These are phyloP conservation scores for Idaea dimidiata DNA, from an alignment of 2,888 invertebrate species.

Conservation along the genomic window DNA sequence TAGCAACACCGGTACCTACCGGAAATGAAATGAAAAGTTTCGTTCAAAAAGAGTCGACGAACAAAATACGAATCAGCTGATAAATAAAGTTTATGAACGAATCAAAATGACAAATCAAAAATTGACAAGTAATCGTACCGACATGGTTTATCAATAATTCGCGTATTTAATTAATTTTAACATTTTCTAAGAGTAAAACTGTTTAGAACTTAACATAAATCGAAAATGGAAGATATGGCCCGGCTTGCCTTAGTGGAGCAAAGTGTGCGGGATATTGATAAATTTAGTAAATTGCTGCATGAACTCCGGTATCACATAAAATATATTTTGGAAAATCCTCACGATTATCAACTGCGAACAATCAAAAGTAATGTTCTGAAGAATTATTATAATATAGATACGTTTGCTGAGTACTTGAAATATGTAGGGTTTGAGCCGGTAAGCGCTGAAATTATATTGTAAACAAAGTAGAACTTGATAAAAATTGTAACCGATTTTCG, in stretches of 20 bases:
- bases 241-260: conserved; percentile 70
- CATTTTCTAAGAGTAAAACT: conserved; percentile 20
- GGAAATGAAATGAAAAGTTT: conserved; percentile 1
- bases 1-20: conserved; percentile 12
- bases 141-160: conserved; percentile 37
- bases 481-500: neutral
- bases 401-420: conserved; percentile 61
- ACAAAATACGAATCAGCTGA: neutral
- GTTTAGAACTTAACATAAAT: conserved; percentile 22
- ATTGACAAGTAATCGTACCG: conserved; percentile 56
- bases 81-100: conserved; percentile 35
- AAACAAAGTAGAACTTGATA: neutral
- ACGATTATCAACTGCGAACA: conserved; percentile 53
- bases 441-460: conserved; percentile 29
- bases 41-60: conserved; percentile 11
- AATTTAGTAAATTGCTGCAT: conserved; percentile 54
- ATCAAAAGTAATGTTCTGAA: conserved; percentile 51
- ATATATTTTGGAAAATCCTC: conserved; percentile 64
- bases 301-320: conserved; percentile 55
- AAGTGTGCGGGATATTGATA: conserved; percentile 48
- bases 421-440: conserved; percentile 65
- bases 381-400: conserved; percentile 42
- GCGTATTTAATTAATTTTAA: conserved; percentile 22
- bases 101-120: conserved; percentile 59
- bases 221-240: conserved; percentile 71